phyloP scores from a whole-genome alignment of 2,888 invertebrate genomes.

The Chalcosyrphus nemorum region DNA sequence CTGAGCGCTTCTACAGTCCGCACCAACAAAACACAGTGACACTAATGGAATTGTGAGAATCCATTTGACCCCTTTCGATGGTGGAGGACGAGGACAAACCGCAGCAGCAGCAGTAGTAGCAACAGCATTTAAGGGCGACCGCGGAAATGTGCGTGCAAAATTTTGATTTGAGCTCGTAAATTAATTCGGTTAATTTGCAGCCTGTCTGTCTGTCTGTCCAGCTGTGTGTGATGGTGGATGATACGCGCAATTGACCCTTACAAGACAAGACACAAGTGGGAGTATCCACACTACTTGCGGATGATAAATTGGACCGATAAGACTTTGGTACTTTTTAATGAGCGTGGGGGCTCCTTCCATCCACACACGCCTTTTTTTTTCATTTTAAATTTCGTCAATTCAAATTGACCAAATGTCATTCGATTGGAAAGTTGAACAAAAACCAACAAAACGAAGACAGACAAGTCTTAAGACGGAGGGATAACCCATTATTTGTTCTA shows the following conservation, averaged over 20 bases:
- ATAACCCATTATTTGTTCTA: slow-evolving; percentile 72
- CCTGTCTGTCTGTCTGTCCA: slow-evolving; percentile 40
- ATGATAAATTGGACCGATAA: slow-evolving; percentile 69
- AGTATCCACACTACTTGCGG: slow-evolving; percentile 46
- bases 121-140: slow-evolving; percentile 39
- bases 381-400: slow-evolving; percentile 44
- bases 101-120: slow-evolving; percentile 7
- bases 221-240: slow-evolving; percentile 33
- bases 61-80: slow-evolving; percentile 60
- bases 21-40: slow-evolving; percentile 48
- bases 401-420: slow-evolving; percentile 59
- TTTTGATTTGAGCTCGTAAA: slow-evolving; percentile 73
- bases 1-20: too few relatives aligned
- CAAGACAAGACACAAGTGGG: slow-evolving; percentile 62
- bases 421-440: slow-evolving; percentile 24
- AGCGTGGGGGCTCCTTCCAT: neutral
- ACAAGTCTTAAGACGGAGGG: slow-evolving; percentile 22
- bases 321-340: slow-evolving; percentile 55
- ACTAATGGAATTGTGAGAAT: slow-evolving; percentile 71
- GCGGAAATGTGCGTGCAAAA: slow-evolving; percentile 73
- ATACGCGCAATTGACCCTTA: slow-evolving; percentile 59
- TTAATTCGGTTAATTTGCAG: slow-evolving; percentile 72
- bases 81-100: neutral
- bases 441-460: neutral
- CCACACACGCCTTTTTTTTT: too few relatives aligned